These are phyloP conservation scores for Acanthisitta chloris DNA, from an alignment of 2,113 vertebrate species.

Conservation along the genomic window DNA sequence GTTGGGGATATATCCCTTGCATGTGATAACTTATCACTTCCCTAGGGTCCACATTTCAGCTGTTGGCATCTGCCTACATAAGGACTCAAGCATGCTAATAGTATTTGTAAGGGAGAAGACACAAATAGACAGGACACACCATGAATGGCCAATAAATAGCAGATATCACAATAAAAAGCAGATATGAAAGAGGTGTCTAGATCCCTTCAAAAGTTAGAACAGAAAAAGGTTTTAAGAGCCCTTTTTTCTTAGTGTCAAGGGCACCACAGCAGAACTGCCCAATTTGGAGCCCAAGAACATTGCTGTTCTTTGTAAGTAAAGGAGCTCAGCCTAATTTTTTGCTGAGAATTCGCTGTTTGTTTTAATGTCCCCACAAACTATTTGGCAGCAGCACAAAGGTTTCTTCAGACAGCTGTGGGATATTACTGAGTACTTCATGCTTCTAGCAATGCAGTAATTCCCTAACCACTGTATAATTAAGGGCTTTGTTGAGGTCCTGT, in stretches of 20 bases:
- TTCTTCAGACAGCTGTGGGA: conserved; percentile 29
- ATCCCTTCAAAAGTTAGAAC: neutral
- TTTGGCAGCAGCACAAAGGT: conserved; percentile 43
- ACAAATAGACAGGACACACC: neutral
- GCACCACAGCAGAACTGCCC: neutral
- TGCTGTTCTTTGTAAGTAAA: neutral
- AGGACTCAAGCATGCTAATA: neutral
- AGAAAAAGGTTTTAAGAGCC: neutral
- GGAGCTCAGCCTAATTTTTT: neutral
- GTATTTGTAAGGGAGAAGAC: neutral
- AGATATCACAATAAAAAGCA: neutral
- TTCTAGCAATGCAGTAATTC: conserved; percentile 12
- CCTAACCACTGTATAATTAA: conserved; percentile 29
- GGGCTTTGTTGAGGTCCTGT: conserved; percentile 6
- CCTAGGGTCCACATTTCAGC: neutral
- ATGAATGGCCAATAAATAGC: neutral
- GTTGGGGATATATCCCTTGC: neutral
- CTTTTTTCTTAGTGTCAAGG: neutral
- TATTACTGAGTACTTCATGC: conserved; percentile 11
- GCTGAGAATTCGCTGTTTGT: conserved; percentile 12
- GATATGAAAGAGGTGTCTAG: neutral
- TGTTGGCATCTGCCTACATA: neutral
- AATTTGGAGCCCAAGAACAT: neutral
- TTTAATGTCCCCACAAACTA: conserved; percentile 31
- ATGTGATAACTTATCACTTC: neutral